These are phyloP conservation scores for Cerceris rybyensis DNA, from an alignment of 2,888 invertebrate genomes.

Conservation along the genomic window DNA sequence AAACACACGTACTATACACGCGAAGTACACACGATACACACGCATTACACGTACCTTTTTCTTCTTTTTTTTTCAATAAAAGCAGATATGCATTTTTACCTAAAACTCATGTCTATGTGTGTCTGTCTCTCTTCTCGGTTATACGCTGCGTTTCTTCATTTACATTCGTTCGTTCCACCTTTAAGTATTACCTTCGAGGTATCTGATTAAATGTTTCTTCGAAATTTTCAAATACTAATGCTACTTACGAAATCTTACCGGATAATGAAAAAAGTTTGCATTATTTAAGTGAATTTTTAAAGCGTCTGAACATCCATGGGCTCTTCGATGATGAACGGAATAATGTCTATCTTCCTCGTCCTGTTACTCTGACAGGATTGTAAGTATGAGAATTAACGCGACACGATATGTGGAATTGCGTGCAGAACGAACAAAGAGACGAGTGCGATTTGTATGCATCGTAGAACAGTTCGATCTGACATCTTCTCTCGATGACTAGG, in stretches of 20 bases:
- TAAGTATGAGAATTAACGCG: not conserved
- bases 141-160: not conserved
- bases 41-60: constrained; percentile 34
- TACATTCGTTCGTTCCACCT: not conserved
- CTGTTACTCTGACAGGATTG: too few species aligned
- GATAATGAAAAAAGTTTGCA: too few species aligned
- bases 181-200: not conserved
- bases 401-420: not conserved
- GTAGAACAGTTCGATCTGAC: constrained; percentile 63
- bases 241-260: too few species aligned
- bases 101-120: constrained; percentile 3
- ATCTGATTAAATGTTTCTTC: too few species aligned
- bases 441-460: constrained; percentile 68
- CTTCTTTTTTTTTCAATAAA: constrained; percentile 59
- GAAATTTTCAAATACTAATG: too few species aligned
- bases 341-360: too few species aligned
- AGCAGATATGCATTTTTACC: constrained; percentile 62
- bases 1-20: not conserved
- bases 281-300: too few species aligned
- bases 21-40: not conserved
- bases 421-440: not conserved
- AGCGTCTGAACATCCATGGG: too few species aligned
- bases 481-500: constrained; percentile 63
- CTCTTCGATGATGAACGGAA: too few species aligned
- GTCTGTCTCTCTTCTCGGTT: not conserved